Base-by-base conservation (phyloP, 2,113 vertebrate species). In the Mustela nigripes region DNA sequence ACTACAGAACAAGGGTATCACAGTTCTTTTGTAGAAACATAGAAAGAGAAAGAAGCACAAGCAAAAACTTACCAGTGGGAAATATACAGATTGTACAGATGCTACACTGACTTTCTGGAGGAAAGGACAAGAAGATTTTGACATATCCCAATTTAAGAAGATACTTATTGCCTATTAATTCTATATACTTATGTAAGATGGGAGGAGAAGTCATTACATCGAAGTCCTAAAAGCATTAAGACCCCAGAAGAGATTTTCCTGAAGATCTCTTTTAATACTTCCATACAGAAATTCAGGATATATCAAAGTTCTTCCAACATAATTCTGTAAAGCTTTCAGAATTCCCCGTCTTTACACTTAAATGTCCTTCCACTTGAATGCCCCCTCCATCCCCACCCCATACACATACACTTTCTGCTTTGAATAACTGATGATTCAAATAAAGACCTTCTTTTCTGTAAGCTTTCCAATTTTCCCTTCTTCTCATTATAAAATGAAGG, bases 91-190 rank as follows among this genome's bases (percentile, higher is more conserved):
- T 16, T 33, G 58, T 76, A 92, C 45, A 87, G 58, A 93, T 82
- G 87, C 79, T 82, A 56, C 18, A 36, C 56, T 91, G 10, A 88
- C 39, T 96, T 95, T 92, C 63, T 94, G 89, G 85, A 90, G 36
- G 80, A 92, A 90, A 45, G 15, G 83, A 88, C 81, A 69, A 79
- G n/a, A 98, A 92, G 33, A 95, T 21, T 63, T 84, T 39, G 63
- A 76, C 36, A 83, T 67, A 71, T 62, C 24, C 91, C 65, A 19
- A 94, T 69, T 95, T 96, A 92, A 56, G 83, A 93, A 97, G 73
- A 74, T 22, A 95, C 19, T 71, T 69, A 71, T 11, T 96, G 56
- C n/a, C 73, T 97, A 94, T 92, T 94, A 95, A 93, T 92, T 80
- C 33, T 71, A n/a, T 48, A 56, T 56, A 36, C 78, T 91, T 45